Conservation (phyloP, 2,797 vertebrate genomes). For the Hafferia zeledoni region DNA sequence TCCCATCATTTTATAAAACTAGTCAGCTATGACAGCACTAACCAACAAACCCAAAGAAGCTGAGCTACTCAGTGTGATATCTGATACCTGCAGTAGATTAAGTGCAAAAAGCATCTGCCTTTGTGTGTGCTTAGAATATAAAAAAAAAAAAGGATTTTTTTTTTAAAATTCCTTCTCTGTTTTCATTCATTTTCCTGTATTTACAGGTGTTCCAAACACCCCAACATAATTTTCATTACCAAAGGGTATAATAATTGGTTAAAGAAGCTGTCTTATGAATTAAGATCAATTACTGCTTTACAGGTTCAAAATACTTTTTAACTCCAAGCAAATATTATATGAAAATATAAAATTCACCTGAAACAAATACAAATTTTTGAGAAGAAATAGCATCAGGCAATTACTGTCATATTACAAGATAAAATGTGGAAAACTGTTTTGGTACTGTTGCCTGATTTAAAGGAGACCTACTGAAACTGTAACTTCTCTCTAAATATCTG, state of each 20-base stretch:
- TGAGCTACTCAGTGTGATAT: background rate
- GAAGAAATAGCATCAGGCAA: background rate
- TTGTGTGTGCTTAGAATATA: background rate
- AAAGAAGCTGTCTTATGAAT: background rate
- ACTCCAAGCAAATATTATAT: background rate
- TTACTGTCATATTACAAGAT: background rate
- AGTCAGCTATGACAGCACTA: slow-evolving; percentile 13
- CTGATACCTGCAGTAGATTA: background rate
- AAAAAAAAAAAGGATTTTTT: background rate
- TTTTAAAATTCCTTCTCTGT: background rate
- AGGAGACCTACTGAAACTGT: background rate
- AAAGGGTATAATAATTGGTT: background rate
- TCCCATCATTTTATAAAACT: slow-evolving; percentile 33
- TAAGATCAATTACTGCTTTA: background rate
- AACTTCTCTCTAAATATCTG: background rate
- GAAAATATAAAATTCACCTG: background rate
- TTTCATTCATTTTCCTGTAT: background rate
- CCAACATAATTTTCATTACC: background rate
- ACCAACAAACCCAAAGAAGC: background rate
- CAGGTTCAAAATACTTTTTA: background rate
- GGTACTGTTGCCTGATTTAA: background rate
- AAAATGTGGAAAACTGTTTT: background rate
- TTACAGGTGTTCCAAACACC: background rate
- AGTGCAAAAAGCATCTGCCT: background rate
- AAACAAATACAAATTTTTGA: background rate